A percentile compares a stretch with the other conserved stretches of the same genome.
These are phyloP conservation scores for Acheta domesticus DNA, from an alignment of 2,888 invertebrate species.

Conservation along the genomic window DNA sequence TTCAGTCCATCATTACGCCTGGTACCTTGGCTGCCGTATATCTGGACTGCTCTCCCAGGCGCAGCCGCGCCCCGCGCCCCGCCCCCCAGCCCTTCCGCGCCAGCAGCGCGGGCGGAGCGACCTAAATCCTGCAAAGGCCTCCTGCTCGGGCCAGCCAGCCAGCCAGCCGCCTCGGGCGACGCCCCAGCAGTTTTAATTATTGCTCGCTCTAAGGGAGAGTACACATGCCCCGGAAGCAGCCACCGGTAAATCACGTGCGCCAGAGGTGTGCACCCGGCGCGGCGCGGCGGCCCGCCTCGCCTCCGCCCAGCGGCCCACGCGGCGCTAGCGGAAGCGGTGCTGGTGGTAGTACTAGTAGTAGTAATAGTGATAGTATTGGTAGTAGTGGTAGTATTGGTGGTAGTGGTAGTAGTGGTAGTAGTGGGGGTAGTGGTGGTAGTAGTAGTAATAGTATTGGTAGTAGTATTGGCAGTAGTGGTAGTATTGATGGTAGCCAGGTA, in stretches of 20 bases:
- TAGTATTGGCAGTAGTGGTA: no score
- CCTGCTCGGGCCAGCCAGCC: neutral
- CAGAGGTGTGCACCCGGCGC: neutral
- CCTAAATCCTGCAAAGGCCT: neutral
- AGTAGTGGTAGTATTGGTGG: no score
- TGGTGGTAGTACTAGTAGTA: no score
- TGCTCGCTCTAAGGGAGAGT: constrained; percentile 8
- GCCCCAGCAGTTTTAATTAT: constrained; percentile 1
- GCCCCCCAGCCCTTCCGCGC: neutral
- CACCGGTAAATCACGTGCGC: neutral
- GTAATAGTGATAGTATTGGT: no score
- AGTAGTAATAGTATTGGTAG: no score
- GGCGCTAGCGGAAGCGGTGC: no score
- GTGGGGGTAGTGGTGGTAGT: no score
- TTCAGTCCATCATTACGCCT: no score
- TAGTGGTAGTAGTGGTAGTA: no score
- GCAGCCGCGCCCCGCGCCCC: neutral
- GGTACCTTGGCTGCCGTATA: no score
- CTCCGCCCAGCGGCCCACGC: neutral
- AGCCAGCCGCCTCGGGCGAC: neutral
- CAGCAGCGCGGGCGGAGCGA: neutral
- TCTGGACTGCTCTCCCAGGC: neutral
- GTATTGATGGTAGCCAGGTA: no score
- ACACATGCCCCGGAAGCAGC: neutral
- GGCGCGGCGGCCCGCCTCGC: neutral